Percentiles rank a stretch among this genome's conserved stretches.
phyloP scores from a whole-genome alignment of 2,797 vertebrate genomes.

The Sarcoramphus papa region DNA sequence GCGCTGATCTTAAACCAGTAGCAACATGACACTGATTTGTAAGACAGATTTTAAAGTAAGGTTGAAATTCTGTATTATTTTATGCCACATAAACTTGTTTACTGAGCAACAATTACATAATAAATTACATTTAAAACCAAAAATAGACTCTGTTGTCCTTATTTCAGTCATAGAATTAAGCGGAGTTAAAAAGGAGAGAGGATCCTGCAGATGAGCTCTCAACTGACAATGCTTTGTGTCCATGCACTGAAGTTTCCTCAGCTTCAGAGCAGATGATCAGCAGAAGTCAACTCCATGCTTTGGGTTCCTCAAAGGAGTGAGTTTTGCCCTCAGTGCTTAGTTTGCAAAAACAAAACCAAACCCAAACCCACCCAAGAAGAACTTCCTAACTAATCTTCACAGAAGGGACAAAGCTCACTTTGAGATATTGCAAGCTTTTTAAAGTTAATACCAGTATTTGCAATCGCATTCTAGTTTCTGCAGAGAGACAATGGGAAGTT shows the following conservation, averaged over 20 bases:
- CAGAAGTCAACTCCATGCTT: not conserved
- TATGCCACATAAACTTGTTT: not conserved
- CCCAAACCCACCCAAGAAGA: not conserved
- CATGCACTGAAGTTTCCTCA: not conserved
- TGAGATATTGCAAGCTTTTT: not conserved
- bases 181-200: not conserved
- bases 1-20: not conserved
- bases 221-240: not conserved
- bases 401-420: not conserved
- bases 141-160: not conserved
- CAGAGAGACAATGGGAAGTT: not conserved
- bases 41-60: constrained; percentile 7
- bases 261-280: not conserved
- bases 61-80: not conserved
- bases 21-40: constrained; percentile 3
- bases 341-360: not conserved
- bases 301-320: not conserved
- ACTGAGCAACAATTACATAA: not conserved
- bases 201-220: not conserved
- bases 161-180: not conserved
- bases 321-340: not conserved
- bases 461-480: not conserved
- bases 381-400: not conserved
- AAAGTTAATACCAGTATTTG: not conserved
- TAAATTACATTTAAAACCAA: constrained; percentile 9